Percentiles rank a stretch among this genome's conserved stretches.
Evolutionary conservation across 2,113 vertebrate genomes (phyloP).

Genomic region (Bubo bubo): DNA sequence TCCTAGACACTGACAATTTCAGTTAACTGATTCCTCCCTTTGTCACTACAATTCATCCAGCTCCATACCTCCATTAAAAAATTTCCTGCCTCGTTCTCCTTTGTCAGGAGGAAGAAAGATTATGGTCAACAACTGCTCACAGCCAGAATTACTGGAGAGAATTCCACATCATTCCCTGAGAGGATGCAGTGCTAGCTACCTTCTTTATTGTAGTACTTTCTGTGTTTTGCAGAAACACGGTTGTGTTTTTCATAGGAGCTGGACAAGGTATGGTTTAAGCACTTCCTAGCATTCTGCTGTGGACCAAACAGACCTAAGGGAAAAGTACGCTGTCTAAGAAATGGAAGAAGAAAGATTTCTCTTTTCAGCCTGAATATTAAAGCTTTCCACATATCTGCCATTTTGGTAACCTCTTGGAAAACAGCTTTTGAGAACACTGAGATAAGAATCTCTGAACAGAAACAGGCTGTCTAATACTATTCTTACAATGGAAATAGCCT

Average conservation of each 20-base stretch:
- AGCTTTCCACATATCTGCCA: not conserved
- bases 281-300: not conserved
- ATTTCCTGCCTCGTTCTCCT: not conserved
- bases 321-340: not conserved
- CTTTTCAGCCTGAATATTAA: not conserved
- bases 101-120: not conserved
- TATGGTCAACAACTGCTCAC: not conserved
- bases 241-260: not conserved
- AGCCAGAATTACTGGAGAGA: not conserved
- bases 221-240: not conserved
- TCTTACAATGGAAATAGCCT: not conserved
- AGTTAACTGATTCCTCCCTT: not conserved
- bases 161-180: not conserved
- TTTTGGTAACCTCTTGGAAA: slow-evolving; percentile 9
- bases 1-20: not conserved
- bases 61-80: not conserved
- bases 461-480: not conserved
- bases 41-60: not conserved
- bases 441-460: not conserved
- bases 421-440: not conserved
- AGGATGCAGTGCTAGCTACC: not conserved
- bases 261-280: not conserved
- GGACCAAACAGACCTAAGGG: not conserved
- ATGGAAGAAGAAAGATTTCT: not conserved
- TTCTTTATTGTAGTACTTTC: not conserved